A percentile compares a stretch with the other conserved stretches of the same genome.
These are phyloP conservation scores for Platalea minor DNA, from an alignment of 2,797 vertebrate genomes.

Conservation along the genomic window DNA sequence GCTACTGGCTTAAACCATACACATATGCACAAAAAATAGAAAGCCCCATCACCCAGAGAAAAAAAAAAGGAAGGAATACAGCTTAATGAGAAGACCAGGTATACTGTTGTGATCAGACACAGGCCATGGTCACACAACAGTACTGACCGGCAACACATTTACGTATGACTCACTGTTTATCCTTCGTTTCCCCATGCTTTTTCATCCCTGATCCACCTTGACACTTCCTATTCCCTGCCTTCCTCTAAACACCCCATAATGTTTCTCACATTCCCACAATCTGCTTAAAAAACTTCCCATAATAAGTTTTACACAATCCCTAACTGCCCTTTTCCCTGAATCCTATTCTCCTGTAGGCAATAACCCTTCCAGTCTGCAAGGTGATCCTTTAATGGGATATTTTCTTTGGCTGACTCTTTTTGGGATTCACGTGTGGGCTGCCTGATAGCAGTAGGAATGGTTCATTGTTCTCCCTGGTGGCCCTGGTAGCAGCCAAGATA, in stretches of 20 bases:
- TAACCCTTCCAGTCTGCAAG: neutral
- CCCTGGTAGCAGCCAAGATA: neutral
- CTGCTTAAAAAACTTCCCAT: neutral
- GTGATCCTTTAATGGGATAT: neutral
- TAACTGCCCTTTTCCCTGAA: neutral
- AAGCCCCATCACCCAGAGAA: accelerated
- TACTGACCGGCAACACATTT: neutral
- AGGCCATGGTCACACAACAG: neutral
- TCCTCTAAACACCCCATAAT: neutral
- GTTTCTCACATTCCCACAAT: neutral
- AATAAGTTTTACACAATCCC: neutral
- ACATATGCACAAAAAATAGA: neutral
- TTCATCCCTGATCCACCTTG: neutral
- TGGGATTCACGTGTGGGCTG: neutral
- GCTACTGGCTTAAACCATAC: accelerated
- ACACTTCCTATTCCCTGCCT: neutral
- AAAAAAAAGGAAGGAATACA: neutral
- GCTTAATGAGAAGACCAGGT: neutral
- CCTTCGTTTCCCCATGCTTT: neutral
- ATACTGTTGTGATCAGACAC: neutral
- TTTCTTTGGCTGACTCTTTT: neutral
- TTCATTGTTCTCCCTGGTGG: neutral
- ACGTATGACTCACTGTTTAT: neutral
- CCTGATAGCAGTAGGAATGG: neutral
- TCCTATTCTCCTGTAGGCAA: neutral